These are phyloP conservation scores for Aldrovandia affinis DNA, from an alignment of 2,797 vertebrate genomes.

Conservation along the genomic window DNA sequence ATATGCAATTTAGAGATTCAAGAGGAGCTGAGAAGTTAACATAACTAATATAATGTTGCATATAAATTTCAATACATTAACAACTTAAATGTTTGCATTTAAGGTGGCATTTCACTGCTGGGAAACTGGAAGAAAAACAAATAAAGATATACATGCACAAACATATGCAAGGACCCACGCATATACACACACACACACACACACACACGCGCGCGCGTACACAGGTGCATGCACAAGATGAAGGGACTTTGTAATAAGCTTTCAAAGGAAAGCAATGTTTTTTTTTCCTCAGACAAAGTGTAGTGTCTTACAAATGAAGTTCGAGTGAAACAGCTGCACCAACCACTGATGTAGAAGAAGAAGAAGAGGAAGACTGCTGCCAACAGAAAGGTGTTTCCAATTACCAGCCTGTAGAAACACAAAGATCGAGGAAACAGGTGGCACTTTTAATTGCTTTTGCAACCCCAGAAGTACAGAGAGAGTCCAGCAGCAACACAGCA, in stretches of 20 bases:
- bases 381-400: conserved; percentile 71
- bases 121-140: too few relatives aligned
- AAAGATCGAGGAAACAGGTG: conserved; percentile 70
- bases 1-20: too few relatives aligned
- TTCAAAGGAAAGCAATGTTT: not conserved
- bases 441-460: conserved; percentile 75
- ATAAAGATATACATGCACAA: not conserved
- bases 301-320: not conserved
- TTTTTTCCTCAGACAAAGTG: not conserved
- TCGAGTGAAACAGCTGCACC: not conserved
- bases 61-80: too few relatives aligned
- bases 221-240: not conserved
- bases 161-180: not conserved
- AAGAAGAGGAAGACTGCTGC: conserved; percentile 50
- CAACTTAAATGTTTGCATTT: too few relatives aligned
- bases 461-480: conserved; percentile 64
- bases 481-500: conserved; percentile 48
- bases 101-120: not conserved
- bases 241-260: not conserved
- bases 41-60: too few relatives aligned
- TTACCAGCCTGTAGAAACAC: conserved; percentile 65
- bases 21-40: too few relatives aligned
- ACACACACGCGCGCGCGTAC: not conserved
- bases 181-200: not conserved
- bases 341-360: conserved; percentile 54